These are phyloP conservation scores for Drosophila monieri DNA, from an alignment of 2,888 invertebrate species.

Conservation along the genomic window DNA sequence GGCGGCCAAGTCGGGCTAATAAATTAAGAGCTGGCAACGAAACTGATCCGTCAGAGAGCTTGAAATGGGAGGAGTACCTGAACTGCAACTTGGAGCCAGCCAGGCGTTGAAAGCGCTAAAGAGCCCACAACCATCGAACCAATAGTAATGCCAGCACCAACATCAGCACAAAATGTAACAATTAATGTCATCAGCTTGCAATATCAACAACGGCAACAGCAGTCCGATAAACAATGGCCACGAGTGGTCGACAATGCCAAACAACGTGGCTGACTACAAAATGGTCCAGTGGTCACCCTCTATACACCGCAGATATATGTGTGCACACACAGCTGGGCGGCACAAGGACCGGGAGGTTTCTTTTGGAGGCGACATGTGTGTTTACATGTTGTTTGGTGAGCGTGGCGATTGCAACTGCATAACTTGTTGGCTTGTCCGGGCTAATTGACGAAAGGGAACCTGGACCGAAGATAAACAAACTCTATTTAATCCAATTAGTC, in stretches of 20 bases:
- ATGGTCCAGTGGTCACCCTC: conserved; percentile 53
- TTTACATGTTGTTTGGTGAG: conserved; percentile 64
- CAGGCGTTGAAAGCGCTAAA: conserved; percentile 41
- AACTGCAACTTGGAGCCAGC: conserved; percentile 40
- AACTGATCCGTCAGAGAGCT: conserved; percentile 50
- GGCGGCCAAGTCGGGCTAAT: conserved; percentile 48
- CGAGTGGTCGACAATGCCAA: conserved; percentile 63
- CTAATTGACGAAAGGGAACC: conserved; percentile 65
- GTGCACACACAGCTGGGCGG: neutral
- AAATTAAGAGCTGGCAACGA: conserved; percentile 60
- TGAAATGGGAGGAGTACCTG: neutral
- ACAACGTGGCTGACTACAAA: conserved; percentile 50
- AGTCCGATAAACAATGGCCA: conserved; percentile 56
- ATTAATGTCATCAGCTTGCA: conserved; percentile 74
- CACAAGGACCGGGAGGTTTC: neutral
- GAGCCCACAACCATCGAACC: conserved; percentile 17
- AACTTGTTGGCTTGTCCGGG: conserved; percentile 65
- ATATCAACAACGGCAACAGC: conserved; percentile 44
- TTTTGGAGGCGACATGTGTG: conserved; percentile 24
- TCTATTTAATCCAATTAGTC: neutral
- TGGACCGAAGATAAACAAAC: conserved; percentile 21
- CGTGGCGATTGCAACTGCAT: conserved; percentile 45
- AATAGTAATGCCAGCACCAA: conserved; percentile 3
- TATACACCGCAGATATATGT: conserved; percentile 1
- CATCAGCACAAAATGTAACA: conserved; percentile 58